Evolutionary conservation across 2,113 vertebrate species (phyloP).

Genomic region (Nannospalax galili): DNA sequence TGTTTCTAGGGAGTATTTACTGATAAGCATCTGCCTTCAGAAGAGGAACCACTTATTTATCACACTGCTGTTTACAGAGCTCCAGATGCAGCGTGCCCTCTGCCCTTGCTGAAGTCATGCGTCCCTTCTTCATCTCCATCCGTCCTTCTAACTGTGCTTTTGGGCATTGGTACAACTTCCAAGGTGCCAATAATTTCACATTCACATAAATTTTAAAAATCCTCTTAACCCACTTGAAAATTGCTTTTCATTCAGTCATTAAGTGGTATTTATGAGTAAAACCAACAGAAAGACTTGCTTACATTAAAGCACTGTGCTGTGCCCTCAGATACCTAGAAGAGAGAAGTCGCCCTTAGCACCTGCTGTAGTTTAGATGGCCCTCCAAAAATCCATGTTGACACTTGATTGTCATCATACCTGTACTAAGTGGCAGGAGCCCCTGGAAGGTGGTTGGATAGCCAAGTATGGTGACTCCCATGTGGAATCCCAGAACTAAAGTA

Average conservation of each 20-base stretch:
- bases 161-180: not conserved
- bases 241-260: not conserved
- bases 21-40: conserved; percentile 1
- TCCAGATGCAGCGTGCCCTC: not conserved
- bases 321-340: not conserved
- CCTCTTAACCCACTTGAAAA: not conserved
- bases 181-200: not conserved
- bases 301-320: not conserved
- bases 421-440: not conserved
- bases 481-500: not conserved
- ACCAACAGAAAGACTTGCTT: not conserved
- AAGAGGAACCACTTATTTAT: not conserved
- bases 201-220: not conserved
- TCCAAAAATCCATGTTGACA: not conserved
- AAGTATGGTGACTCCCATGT: no score
- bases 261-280: not conserved
- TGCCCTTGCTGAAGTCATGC: not conserved
- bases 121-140: not conserved
- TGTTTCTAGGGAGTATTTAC: not conserved
- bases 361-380: not conserved
- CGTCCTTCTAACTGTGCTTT: not conserved
- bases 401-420: not conserved
- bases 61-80: not conserved
- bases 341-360: not conserved
- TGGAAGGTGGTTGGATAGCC: not conserved